Conservation (phyloP, 1,140 invertebrate genomes). For the Neodiprion fabricii region DNA sequence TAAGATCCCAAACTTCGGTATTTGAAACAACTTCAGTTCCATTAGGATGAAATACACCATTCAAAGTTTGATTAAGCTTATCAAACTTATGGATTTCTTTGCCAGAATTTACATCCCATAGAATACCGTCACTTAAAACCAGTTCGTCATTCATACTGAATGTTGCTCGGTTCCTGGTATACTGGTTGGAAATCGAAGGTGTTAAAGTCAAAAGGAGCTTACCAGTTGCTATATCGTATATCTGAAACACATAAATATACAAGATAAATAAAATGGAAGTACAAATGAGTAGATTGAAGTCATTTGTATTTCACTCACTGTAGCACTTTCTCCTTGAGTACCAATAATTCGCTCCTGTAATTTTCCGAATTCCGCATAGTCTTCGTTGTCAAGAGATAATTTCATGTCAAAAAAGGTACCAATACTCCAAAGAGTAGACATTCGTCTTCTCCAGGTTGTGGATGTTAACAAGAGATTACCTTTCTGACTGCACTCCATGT, state of each 20-base stretch:
- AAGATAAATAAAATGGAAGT: neutral
- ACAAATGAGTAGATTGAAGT: slow-evolving; percentile 14
- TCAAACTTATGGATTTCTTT: slow-evolving; percentile 97
- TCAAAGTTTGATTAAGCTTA: slow-evolving; percentile 93
- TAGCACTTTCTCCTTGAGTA: slow-evolving; percentile 78
- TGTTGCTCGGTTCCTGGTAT: slow-evolving; percentile 92
- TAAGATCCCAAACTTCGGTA: slow-evolving; percentile 93
- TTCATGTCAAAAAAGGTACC: slow-evolving; percentile 75
- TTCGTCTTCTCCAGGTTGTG: slow-evolving; percentile 80
- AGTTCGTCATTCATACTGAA: slow-evolving; percentile 94
- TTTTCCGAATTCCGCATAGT: slow-evolving; percentile 93
- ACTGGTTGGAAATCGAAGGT: slow-evolving; percentile 87
- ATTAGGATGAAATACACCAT: slow-evolving; percentile 97
- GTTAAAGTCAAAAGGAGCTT: slow-evolving; percentile 75
- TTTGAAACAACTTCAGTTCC: slow-evolving; percentile 92
- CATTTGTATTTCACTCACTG: slow-evolving; percentile 57
- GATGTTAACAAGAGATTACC: slow-evolving; percentile 86
- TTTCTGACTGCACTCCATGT: slow-evolving; percentile 75
- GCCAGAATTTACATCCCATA: slow-evolving; percentile 91
- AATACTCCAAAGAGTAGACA: slow-evolving; percentile 88
- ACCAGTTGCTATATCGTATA: slow-evolving; percentile 91
- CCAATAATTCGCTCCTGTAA: slow-evolving; percentile 86
- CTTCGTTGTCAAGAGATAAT: slow-evolving; percentile 80
- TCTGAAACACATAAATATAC: slow-evolving; percentile 59
- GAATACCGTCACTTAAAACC: slow-evolving; percentile 89